phyloP scores from a whole-genome alignment of 2,113 vertebrate genomes.

The Lagopus leucura region DNA sequence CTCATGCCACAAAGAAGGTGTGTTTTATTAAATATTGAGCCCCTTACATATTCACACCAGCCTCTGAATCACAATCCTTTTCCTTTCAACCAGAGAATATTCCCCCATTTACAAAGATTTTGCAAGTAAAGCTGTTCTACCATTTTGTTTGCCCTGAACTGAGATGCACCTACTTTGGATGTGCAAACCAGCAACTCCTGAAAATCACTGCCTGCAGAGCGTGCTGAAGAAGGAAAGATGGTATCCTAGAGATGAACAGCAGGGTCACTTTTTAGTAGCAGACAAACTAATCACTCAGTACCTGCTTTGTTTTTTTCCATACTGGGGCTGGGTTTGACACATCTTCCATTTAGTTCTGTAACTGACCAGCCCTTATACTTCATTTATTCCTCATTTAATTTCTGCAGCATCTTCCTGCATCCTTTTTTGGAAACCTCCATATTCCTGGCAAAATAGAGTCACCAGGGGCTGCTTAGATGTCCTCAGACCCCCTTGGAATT shows the following conservation, averaged over 20 bases:
- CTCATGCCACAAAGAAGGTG: background rate
- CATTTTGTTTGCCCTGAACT: background rate
- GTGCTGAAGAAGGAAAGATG: background rate
- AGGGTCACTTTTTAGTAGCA: background rate
- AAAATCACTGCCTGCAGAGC: slow-evolving; percentile 2
- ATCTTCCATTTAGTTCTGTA: background rate
- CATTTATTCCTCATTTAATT: background rate
- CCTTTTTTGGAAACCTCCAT: background rate
- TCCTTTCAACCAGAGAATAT: background rate
- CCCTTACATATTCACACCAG: background rate
- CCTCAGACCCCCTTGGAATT: slow-evolving; percentile 3
- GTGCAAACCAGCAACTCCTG: background rate
- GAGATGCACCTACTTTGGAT: slow-evolving; percentile 1
- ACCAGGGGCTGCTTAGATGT: background rate
- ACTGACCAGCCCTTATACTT: background rate
- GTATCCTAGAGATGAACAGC: background rate
- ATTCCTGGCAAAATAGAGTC: slow-evolving; percentile 15
- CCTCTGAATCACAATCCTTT: background rate
- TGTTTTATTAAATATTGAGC: slow-evolving; percentile 34
- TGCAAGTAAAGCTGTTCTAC: background rate
- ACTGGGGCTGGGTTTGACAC: background rate
- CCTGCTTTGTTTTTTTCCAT: background rate
- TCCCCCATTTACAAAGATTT: background rate
- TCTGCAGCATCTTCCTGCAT: background rate
- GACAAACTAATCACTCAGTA: background rate